Percentiles rank a stretch among this genome's conserved stretches.
These are phyloP conservation scores for Cheilosia impressa DNA, from an alignment of 2,888 invertebrate genomes.

Conservation along the genomic window DNA sequence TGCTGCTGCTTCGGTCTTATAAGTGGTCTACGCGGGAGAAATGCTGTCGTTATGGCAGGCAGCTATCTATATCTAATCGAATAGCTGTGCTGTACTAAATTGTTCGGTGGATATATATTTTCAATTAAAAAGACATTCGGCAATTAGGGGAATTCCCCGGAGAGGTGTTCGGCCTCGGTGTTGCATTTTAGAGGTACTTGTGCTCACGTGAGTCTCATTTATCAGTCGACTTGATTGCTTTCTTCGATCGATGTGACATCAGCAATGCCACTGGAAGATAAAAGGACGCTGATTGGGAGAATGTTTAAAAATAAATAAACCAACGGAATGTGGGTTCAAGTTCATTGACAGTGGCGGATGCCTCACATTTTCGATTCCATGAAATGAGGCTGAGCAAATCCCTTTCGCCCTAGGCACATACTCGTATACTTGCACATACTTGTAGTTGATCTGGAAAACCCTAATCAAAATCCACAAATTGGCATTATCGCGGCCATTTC, in stretches of 20 bases:
- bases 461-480: constrained; percentile 60
- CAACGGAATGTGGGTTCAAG: not conserved
- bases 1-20: constrained; percentile 28
- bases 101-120: constrained; percentile 63
- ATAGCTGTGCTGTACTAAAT: constrained; percentile 59
- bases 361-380: not conserved
- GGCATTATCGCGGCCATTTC: constrained; percentile 44
- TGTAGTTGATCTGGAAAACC: constrained; percentile 25
- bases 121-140: constrained; percentile 73
- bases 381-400: not conserved
- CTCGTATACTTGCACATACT: not conserved
- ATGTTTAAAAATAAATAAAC: constrained; percentile 26
- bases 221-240: constrained; percentile 61
- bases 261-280: not conserved
- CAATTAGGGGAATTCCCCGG: constrained; percentile 66
- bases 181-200: constrained; percentile 1
- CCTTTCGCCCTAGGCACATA: not conserved
- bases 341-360: not conserved
- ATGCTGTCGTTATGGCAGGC: not conserved
- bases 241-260: constrained; percentile 37
- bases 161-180: constrained; percentile 8
- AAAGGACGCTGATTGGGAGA: constrained; percentile 5
- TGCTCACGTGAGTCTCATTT: constrained; percentile 65
- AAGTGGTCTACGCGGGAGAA: constrained; percentile 54
- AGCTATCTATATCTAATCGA: constrained; percentile 51